Percentiles rank a stretch among this genome's conserved stretches.
phyloP scores from a whole-genome alignment of 2,113 vertebrate genomes.

The Thermophis baileyi region DNA sequence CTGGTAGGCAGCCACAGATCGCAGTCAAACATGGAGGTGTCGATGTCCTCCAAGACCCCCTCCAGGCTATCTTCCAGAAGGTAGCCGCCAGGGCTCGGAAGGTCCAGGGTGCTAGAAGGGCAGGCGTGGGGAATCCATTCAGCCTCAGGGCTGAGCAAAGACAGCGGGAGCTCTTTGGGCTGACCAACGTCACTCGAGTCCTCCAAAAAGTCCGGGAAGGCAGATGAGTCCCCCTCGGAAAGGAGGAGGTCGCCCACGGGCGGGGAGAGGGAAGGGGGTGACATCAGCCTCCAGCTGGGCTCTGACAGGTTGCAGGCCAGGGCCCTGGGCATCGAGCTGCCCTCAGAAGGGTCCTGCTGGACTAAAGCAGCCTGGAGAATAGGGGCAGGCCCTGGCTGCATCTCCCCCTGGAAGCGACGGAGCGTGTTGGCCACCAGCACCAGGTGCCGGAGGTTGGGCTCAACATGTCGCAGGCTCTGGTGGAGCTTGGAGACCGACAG shows the following conservation, averaged over 20 bases:
- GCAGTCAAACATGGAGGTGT: slow-evolving; percentile 71
- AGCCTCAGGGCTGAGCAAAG: background rate
- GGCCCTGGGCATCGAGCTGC: background rate
- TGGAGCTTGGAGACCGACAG: slow-evolving; percentile 68
- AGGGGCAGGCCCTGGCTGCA: slow-evolving; percentile 35
- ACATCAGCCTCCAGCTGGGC: background rate
- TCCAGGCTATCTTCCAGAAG: slow-evolving; percentile 64
- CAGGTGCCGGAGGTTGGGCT: slow-evolving; percentile 64
- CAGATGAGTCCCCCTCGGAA: slow-evolving; percentile 42
- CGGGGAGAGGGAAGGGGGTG: background rate
- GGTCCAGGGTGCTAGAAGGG: slow-evolving; percentile 46
- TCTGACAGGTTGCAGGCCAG: background rate
- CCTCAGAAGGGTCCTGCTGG: no score
- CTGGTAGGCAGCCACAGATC: slow-evolving; percentile 49
- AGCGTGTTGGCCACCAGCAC: slow-evolving; percentile 69
- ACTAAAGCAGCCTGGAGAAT: background rate
- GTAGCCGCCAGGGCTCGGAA: slow-evolving; percentile 51
- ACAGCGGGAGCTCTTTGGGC: slow-evolving; percentile 38
- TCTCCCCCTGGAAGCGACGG: slow-evolving; percentile 64
- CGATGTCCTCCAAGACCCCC: slow-evolving; percentile 69
- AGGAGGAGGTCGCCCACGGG: slow-evolving; percentile 35
- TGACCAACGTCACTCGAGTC: slow-evolving; percentile 49
- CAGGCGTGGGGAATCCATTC: background rate
- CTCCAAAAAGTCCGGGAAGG: slow-evolving; percentile 62
- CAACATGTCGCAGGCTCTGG: slow-evolving; percentile 60